phyloP scores from a whole-genome alignment of 2,797 vertebrate species.

The Columba guinea region DNA sequence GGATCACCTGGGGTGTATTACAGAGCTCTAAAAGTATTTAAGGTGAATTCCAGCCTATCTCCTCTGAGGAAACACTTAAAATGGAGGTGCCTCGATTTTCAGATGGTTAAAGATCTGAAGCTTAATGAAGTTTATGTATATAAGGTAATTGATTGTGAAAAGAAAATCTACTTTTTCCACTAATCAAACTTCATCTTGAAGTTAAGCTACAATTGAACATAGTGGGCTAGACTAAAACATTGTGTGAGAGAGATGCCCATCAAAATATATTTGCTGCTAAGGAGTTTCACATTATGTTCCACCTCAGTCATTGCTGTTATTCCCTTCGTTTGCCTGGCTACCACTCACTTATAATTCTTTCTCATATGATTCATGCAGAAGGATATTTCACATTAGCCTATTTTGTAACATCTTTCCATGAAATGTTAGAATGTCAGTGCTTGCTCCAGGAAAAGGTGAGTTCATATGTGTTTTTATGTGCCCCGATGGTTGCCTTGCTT shows the following conservation, averaged over 20 bases:
- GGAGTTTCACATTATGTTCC: fast-evolving
- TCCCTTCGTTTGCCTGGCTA: conserved; percentile 51
- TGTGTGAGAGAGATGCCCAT: neutral
- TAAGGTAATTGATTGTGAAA: neutral
- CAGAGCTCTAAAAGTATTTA: neutral
- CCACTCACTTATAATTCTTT: conserved; percentile 12
- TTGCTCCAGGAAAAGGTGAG: conserved; percentile 61
- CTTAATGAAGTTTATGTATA: neutral
- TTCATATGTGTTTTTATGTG: neutral
- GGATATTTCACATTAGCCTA: neutral
- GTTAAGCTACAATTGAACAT: neutral
- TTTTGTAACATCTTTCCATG: conserved; percentile 63
- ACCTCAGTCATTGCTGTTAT: fast-evolving
- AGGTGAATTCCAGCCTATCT: neutral
- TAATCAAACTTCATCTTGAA: neutral
- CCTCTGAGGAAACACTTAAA: neutral
- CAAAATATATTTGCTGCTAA: neutral
- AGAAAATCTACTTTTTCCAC: neutral
- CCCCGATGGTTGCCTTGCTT: neutral
- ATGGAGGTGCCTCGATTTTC: fast-evolving
- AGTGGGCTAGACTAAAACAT: neutral
- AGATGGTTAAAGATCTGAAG: neutral
- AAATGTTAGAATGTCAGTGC: conserved; percentile 3
- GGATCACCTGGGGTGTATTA: neutral
- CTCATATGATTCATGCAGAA: neutral